Evolutionary conservation across 2,888 invertebrate species (phyloP).

Genomic region (Acronicta leporina): DNA sequence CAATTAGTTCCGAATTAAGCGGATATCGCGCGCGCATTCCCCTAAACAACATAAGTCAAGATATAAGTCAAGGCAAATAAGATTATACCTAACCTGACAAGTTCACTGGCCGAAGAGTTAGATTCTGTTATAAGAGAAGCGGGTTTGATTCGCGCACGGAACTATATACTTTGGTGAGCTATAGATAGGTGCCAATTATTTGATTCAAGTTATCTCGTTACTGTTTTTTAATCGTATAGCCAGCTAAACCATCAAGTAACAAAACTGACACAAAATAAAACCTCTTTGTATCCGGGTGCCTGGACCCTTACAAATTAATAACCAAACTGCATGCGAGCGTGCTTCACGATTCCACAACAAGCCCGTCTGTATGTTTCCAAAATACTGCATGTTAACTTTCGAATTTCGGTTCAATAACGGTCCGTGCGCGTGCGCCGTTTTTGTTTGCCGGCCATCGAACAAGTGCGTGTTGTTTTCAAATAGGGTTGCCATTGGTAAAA

Average conservation of each 20-base stretch:
- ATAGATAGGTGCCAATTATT: no score
- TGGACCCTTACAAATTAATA: no score
- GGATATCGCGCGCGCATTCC: constrained; percentile 7
- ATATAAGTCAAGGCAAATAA: background rate
- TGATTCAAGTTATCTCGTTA: no score
- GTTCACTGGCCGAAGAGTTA: no score
- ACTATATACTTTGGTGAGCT: no score
- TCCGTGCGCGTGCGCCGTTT: constrained; percentile 44
- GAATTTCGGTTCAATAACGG: constrained; percentile 47
- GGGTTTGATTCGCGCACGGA: no score
- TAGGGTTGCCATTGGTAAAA: background rate
- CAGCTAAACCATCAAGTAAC: no score
- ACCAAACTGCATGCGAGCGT: no score
- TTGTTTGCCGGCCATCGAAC: constrained; percentile 32
- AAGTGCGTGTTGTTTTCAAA: constrained; percentile 26
- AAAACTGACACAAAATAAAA: background rate
- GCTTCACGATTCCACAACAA: constrained; percentile 11
- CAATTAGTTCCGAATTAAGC: constrained; percentile 44
- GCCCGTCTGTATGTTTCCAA: constrained; percentile 21
- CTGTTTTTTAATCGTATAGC: no score
- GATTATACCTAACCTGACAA: background rate
- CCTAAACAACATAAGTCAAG: constrained; percentile 10
- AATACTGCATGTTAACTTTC: constrained; percentile 34
- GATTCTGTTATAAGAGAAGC: no score
- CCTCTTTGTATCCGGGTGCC: no score